Percentiles rank a stretch among this genome's conserved stretches.
Conservation (phyloP, 1,140 invertebrate genomes). For the Conus ventricosus region DNA sequence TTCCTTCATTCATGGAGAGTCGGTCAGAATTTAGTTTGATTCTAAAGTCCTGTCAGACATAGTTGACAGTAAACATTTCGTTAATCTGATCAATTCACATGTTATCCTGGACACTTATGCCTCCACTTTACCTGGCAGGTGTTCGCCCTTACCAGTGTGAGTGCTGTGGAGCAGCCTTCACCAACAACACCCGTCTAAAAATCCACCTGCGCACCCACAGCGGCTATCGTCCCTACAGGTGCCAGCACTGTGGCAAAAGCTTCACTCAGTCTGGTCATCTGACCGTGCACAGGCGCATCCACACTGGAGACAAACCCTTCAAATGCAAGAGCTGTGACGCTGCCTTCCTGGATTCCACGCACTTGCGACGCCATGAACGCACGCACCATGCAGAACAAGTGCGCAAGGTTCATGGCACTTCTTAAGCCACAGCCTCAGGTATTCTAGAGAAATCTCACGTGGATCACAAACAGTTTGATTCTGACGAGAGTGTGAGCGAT, state of each 20-base stretch:
- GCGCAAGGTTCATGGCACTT: slow-evolving; percentile 83
- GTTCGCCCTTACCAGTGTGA: slow-evolving; percentile 55
- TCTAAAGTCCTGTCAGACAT: too few species aligned
- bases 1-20: too few species aligned
- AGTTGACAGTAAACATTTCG: too few species aligned
- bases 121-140: not conserved
- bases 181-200: slow-evolving; percentile 45
- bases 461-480: slow-evolving; percentile 90
- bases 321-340: slow-evolving; percentile 90
- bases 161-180: slow-evolving; percentile 55
- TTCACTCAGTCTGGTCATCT: slow-evolving; percentile 80
- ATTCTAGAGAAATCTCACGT: slow-evolving; percentile 95
- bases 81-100: too few species aligned
- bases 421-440: slow-evolving; percentile 30
- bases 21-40: too few species aligned
- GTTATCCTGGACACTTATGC: too few species aligned
- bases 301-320: slow-evolving; percentile 71
- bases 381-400: slow-evolving; percentile 96
- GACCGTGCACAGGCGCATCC: slow-evolving; percentile 42
- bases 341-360: slow-evolving; percentile 91
- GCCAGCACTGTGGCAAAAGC: slow-evolving; percentile 69
- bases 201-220: slow-evolving; percentile 74
- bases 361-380: slow-evolving; percentile 92
- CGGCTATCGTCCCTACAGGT: slow-evolving; percentile 89
- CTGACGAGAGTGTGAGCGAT: slow-evolving; percentile 97